Base-by-base conservation (phyloP, 1,140 invertebrate genomes). In the Drosophila repleta region DNA sequence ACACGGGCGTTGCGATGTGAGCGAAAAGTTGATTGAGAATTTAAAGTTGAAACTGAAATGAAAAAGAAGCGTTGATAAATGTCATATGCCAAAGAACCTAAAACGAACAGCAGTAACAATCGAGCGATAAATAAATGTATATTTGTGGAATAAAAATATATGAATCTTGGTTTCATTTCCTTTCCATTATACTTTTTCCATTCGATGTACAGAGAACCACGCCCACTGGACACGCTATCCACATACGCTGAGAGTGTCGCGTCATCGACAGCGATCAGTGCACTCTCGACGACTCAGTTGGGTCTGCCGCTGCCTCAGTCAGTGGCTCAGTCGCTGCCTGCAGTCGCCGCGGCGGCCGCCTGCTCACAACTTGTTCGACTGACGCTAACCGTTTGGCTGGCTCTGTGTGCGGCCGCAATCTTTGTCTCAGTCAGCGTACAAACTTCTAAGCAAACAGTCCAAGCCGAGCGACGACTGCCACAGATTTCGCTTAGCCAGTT, bases 381-480 rank as follows among this genome's bases (percentile, higher is more conserved):
- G 15, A 29, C 64, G 39, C n/a, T 43, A 17, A 43, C 39, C 29
- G 64, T 45, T 74, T 76, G 58, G 52, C 63, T 58, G 62, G 41
- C 39, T 39, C 70, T 24, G 55, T 56, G 65, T 48, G 75, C 66
- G 63, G 52, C 77, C 58, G 60, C 73, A 85, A 88, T 78, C 82
- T 87, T 87, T 82, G 78, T 79, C 82, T 85, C 82, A 85, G 82
- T 85, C 64, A 77, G 66, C 64, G 70, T 56, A 60, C 83, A 85
- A 81, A 78, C 82, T 85, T 87, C 82, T 82, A 74, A 82, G 82
- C 67, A 87, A 82, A 87, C 82, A 85, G 82, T 85, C 29, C 82
- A 48, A 71, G 37, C 43, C 56, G 37, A 57, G 18, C 37, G 17
- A 3, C 29, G 68, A 24, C 56, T 64, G 35, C 10, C 18, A 8